Conservation (phyloP, 1,140 invertebrate genomes). For the Paracyclopina nana region DNA sequence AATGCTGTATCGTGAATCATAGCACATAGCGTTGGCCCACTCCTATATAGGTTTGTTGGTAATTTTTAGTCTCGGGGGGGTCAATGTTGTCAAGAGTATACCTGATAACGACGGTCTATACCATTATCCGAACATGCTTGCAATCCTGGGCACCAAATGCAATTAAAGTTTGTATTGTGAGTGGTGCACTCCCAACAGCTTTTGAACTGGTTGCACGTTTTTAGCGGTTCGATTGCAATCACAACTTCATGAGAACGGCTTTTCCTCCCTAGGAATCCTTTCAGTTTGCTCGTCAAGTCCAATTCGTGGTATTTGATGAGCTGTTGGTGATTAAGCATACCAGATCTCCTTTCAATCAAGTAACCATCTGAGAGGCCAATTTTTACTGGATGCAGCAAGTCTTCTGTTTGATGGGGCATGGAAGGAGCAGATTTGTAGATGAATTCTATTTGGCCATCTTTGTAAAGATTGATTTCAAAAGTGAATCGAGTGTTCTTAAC, state of each 20-base stretch:
- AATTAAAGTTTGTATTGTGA: background rate
- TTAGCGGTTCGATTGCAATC: background rate
- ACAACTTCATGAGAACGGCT: background rate
- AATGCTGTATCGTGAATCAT: background rate
- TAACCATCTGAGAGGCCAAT: background rate
- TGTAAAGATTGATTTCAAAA: background rate
- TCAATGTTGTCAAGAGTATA: too few species aligned
- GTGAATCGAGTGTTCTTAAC: background rate
- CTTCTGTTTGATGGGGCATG: background rate
- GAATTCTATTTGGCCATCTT: background rate
- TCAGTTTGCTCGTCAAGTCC: background rate
- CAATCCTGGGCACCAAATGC: background rate
- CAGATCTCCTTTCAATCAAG: too few species aligned
- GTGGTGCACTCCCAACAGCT: conserved; percentile 1
- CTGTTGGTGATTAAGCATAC: background rate
- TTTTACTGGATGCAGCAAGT: background rate
- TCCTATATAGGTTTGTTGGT: too few species aligned
- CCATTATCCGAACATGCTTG: background rate
- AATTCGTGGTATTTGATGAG: background rate
- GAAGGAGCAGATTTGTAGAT: background rate
- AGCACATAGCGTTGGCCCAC: background rate
- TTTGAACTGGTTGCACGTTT: background rate
- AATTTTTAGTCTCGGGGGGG: too few species aligned
- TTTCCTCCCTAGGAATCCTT: background rate
- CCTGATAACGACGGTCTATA: background rate